A percentile compares a stretch with the other conserved stretches of the same genome.
These are phyloP conservation scores for Sabatieria punctata DNA, from an alignment of 2,888 invertebrate genomes.

Conservation along the genomic window DNA sequence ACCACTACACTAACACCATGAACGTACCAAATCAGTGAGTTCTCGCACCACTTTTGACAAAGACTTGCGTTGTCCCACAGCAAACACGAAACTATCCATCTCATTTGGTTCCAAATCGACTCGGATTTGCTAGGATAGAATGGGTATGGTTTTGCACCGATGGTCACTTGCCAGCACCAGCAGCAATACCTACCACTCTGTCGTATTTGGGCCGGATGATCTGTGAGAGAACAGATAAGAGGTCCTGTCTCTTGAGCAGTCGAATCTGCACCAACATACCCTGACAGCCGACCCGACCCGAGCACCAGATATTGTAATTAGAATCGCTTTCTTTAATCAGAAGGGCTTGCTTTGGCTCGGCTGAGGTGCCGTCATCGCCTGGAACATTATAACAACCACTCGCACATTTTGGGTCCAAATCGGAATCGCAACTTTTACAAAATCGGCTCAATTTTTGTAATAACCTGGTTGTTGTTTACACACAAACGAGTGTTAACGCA, in stretches of 20 bases:
- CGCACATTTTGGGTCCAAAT: too few species aligned
- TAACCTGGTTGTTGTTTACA: not conserved
- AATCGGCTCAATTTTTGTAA: not conserved
- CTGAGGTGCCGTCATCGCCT: conserved; percentile 61
- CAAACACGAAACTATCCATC: conserved; percentile 81
- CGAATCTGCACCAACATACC: conserved; percentile 90
- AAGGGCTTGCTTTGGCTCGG: conserved; percentile 33
- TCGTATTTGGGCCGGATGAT: conserved; percentile 67
- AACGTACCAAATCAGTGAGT: conserved; percentile 64
- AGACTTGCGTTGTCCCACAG: conserved; percentile 72
- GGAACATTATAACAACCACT: not conserved
- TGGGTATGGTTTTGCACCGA: not conserved
- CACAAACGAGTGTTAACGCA: not conserved
- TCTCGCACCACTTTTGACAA: conserved; percentile 69
- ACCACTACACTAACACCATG: too few species aligned
- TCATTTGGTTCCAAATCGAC: conserved; percentile 52
- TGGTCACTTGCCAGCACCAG: too few species aligned
- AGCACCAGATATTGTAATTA: conserved; percentile 84
- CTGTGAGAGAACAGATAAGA: conserved; percentile 66
- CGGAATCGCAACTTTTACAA: too few species aligned
- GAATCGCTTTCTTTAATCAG: conserved; percentile 84
- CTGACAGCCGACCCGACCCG: conserved; percentile 80
- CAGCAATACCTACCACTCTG: conserved; percentile 45
- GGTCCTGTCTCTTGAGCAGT: conserved; percentile 84
- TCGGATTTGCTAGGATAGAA: not conserved